These are phyloP conservation scores for Puma concolor DNA, from an alignment of 2,113 vertebrate species.

Conservation along the genomic window DNA sequence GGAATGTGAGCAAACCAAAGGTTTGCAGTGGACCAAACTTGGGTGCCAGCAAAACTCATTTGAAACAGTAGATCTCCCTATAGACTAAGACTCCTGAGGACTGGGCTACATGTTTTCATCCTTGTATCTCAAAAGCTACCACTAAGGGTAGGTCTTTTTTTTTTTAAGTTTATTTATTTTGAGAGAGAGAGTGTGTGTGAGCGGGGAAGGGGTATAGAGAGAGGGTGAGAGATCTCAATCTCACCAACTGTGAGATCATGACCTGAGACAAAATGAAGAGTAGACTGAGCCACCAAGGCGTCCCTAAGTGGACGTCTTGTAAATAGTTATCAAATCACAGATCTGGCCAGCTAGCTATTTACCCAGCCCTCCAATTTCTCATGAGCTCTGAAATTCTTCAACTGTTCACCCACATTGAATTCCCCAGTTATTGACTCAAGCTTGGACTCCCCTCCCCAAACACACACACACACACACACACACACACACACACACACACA, in stretches of 20 bases:
- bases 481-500: too few relatives aligned
- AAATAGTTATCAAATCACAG: background rate
- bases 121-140: background rate
- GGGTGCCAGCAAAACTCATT: background rate
- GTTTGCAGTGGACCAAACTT: accelerated
- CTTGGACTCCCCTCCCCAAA: background rate
- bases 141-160: background rate
- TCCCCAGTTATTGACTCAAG: background rate
- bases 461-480: background rate
- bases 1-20: background rate
- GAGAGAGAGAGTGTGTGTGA: too few relatives aligned
- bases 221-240: too few relatives aligned
- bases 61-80: background rate
- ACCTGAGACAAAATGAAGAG: too few relatives aligned
- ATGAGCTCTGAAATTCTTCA: background rate
- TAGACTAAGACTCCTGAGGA: background rate
- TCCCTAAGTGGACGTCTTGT: background rate
- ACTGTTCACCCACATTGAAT: accelerated
- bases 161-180: too few relatives aligned
- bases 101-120: background rate
- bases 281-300: too few relatives aligned
- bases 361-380: background rate
- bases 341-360: background rate
- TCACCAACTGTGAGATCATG: too few relatives aligned
- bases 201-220: too few relatives aligned